Conservation (phyloP, 2,113 vertebrate species). For the Agapornis roseicollis region DNA sequence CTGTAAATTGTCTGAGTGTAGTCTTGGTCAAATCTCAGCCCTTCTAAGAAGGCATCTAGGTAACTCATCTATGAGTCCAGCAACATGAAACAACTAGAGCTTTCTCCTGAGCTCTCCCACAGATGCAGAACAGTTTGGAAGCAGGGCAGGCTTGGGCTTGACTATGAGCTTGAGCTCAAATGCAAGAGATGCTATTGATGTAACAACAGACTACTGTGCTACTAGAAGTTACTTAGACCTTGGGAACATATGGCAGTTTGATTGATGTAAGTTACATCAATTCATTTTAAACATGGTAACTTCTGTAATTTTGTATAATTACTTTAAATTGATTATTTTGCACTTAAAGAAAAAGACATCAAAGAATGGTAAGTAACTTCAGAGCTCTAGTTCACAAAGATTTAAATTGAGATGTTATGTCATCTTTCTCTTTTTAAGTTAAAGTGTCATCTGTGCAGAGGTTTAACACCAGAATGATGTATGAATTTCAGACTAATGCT, state of each 20-base stretch:
- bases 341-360: background rate
- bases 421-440: slow-evolving; percentile 8
- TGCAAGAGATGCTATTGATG: background rate
- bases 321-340: slow-evolving; percentile 7
- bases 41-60: background rate
- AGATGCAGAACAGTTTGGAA: background rate
- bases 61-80: background rate
- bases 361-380: background rate
- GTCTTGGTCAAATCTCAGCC: background rate
- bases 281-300: background rate
- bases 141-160: background rate
- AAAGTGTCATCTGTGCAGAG: background rate
- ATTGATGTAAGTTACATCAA: background rate
- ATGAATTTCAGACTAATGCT: background rate
- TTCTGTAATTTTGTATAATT: background rate
- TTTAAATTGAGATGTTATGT: background rate
- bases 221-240: background rate
- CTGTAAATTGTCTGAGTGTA: background rate
- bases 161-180: background rate
- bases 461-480: background rate
- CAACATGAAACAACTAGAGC: background rate
- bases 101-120: background rate
- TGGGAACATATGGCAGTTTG: background rate
- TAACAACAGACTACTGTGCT: background rate
- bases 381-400: background rate